A percentile compares a stretch with the other conserved stretches of the same genome.
These are phyloP conservation scores for Sebastes steindachneri DNA, from an alignment of 2,797 vertebrate species.

Conservation along the genomic window DNA sequence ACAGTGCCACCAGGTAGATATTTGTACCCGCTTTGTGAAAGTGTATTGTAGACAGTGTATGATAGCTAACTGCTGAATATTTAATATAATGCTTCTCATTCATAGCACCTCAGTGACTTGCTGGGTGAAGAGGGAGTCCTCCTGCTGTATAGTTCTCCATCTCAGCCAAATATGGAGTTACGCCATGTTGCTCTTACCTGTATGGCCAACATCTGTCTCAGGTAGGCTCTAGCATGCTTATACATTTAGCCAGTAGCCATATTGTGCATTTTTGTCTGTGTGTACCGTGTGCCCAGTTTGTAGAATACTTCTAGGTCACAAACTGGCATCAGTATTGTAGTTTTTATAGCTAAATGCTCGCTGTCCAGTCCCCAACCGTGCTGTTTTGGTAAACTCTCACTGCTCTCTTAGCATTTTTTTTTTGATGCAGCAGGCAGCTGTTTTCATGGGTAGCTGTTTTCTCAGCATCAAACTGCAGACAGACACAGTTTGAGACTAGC, in stretches of 20 bases:
- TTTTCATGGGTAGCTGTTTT: too few species aligned
- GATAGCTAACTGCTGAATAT: background rate
- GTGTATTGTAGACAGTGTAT: background rate
- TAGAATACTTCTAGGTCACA: background rate
- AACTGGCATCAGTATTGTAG: background rate
- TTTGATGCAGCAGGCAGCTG: too few species aligned
- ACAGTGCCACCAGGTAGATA: conserved; percentile 89
- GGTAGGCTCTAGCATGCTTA: conserved; percentile 76
- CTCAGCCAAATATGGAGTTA: conserved; percentile 87
- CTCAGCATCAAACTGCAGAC: too few species aligned
- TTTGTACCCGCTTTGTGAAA: background rate
- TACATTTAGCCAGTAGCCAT: background rate
- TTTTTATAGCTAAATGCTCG: background rate
- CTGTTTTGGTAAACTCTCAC: too few species aligned
- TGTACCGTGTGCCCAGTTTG: background rate
- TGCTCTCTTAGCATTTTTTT: too few species aligned
- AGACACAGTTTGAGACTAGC: background rate
- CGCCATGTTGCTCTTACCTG: conserved; percentile 89
- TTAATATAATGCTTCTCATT: conserved; percentile 21
- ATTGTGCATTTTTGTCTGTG: background rate
- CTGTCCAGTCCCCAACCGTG: too few species aligned
- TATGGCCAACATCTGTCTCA: conserved; percentile 94
- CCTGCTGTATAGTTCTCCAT: conserved; percentile 81
- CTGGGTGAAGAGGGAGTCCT: conserved; percentile 87
- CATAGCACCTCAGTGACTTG: conserved; percentile 87